These are phyloP conservation scores for Poecilia latipinna DNA, from an alignment of 2,113 vertebrate species.

Conservation along the genomic window DNA sequence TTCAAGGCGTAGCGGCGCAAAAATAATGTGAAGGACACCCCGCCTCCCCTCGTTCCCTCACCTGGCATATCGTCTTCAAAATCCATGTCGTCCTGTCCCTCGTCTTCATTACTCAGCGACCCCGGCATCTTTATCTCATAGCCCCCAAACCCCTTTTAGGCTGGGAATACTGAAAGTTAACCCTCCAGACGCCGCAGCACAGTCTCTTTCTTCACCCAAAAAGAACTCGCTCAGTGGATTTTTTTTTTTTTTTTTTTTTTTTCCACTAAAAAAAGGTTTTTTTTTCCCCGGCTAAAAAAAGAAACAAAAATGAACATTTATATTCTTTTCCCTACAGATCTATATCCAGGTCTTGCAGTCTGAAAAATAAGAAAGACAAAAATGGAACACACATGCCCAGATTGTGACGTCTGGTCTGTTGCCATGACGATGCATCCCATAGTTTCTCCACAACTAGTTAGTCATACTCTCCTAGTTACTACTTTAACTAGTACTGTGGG, in stretches of 20 bases:
- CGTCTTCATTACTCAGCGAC: constrained; percentile 87
- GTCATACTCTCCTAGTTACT: constrained; percentile 78
- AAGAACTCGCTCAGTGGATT: constrained; percentile 19
- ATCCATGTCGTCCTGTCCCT: constrained; percentile 86
- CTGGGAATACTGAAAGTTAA: constrained; percentile 80
- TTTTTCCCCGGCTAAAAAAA: constrained; percentile 18
- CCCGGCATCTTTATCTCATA: constrained; percentile 87
- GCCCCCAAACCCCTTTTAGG: constrained; percentile 75
- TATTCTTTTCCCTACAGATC: constrained; percentile 69
- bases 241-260: background rate
- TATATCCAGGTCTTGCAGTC: constrained; percentile 83
- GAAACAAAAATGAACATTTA: constrained; percentile 18
- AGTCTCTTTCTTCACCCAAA: constrained; percentile 61
- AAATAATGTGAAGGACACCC: constrained; percentile 79
- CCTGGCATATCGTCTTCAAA: constrained; percentile 88
- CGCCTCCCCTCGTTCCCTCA: constrained; percentile 77
- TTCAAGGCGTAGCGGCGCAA: constrained; percentile 79
- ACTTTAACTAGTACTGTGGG: constrained; percentile 72
- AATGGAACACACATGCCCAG: constrained; percentile 92
- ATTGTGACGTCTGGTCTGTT: constrained; percentile 98
- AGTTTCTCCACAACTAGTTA: constrained; percentile 86
- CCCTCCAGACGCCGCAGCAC: constrained; percentile 76
- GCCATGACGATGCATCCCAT: constrained; percentile 96
- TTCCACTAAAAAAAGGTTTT: too few species aligned
- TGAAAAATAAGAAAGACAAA: constrained; percentile 83